These are phyloP conservation scores for Nyctereutes procyonoides DNA, from an alignment of 2,113 vertebrate species.

Conservation along the genomic window DNA sequence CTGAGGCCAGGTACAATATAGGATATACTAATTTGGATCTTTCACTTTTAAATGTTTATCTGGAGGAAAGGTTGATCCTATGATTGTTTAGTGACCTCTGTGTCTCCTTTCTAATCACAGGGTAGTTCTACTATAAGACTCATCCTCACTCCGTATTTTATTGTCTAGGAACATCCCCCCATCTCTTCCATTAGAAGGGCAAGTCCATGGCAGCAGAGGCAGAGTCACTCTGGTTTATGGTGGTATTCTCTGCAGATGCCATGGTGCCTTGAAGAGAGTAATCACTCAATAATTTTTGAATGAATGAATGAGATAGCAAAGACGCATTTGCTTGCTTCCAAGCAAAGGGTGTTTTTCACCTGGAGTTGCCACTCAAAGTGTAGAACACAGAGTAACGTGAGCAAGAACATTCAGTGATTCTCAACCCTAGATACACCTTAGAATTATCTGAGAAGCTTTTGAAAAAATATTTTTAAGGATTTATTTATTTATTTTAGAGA, in stretches of 20 bases:
- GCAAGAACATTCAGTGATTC: neutral
- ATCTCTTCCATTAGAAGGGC: neutral
- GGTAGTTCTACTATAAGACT: neutral
- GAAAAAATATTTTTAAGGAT: neutral
- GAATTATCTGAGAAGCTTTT: neutral
- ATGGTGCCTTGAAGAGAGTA: neutral
- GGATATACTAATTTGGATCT: neutral
- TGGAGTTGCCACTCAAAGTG: neutral
- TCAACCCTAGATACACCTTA: neutral
- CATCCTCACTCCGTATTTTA: neutral
- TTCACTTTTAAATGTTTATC: conserved; percentile 5
- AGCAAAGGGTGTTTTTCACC: neutral
- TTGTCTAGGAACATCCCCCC: neutral
- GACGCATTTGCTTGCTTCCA: neutral
- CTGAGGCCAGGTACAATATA: neutral
- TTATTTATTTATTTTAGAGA: neutral
- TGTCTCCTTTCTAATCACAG: neutral
- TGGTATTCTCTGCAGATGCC: neutral
- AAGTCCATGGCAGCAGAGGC: neutral
- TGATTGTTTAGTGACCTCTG: neutral
- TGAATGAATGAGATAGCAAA: neutral
- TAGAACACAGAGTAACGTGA: neutral
- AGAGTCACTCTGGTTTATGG: neutral
- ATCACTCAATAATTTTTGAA: neutral
- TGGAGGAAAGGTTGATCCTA: neutral